Evolutionary conservation across 2,113 vertebrate genomes (phyloP), one percentile per base, ranked within the genome.

Genomic region (Sylvicapra grimmia): DNA sequence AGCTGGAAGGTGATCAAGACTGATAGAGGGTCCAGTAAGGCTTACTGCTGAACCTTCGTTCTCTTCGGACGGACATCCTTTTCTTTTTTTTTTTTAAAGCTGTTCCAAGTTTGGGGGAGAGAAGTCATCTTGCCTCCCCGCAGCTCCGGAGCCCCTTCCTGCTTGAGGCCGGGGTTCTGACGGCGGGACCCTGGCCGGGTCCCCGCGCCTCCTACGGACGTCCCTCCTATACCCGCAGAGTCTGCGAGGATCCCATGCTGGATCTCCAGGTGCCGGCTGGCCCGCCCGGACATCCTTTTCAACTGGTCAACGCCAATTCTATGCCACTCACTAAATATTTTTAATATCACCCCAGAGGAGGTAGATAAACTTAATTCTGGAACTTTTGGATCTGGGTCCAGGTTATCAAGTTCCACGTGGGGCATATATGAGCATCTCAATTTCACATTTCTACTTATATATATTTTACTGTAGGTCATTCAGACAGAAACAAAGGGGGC

Each of bases 11-110:
- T 44, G 13, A 93, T 25, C 18, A 33, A 12, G 36, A 25, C 5
- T 23, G 23, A 49, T 2, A 8, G 14, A 25, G 2, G 29, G n/a
- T 12, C 40, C 13, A 14, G 7, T 0, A 15, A 33, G 88, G 4
- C 2, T 49, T 72, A 47, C n/a, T 59, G 63, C 21, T 29, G 27
- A 79, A 61, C 27, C 31, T 54, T 85, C 6, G 18, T 51, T 56
- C 58, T 51, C 11, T 18, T 27, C 80, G 27, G 31, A 83, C 6
- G 13, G 25, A 31, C 16, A 8, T 63, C 33, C 80, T 36, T 58
- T 96, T 33, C 16, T 44, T 44, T 44, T 44, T 44, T 44, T 5
- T 4, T 44, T 4, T 44, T 44, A 44, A 44, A 44, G 40, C 4
- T 44, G 40, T 44, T 44, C 40, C 40, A 44, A 44, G 40, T 44